phyloP scores from a whole-genome alignment of 2,888 invertebrate species.

The Nemurella pictetii region DNA sequence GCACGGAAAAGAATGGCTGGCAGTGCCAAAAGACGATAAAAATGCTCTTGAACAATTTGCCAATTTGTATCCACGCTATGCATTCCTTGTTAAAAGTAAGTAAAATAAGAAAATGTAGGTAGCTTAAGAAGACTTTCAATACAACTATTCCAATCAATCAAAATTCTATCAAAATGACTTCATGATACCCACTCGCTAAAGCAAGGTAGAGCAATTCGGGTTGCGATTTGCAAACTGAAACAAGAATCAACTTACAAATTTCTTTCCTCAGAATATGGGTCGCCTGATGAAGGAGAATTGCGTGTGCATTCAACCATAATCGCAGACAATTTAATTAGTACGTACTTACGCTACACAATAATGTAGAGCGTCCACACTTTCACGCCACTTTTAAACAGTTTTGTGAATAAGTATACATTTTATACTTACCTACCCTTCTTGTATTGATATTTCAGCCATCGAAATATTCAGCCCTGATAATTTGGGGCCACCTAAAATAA shows the following conservation, averaged over 20 bases:
- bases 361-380: neutral
- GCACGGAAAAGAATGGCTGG: conserved; percentile 73
- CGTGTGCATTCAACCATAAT: conserved; percentile 61
- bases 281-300: conserved; percentile 75
- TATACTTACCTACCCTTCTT: neutral
- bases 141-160: no score
- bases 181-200: no score
- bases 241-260: neutral
- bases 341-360: conserved; percentile 20
- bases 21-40: conserved; percentile 55
- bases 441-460: conserved; percentile 52
- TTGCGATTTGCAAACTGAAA: no score
- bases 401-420: neutral
- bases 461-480: conserved; percentile 61
- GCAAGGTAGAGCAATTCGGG: no score
- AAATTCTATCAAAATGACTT: no score
- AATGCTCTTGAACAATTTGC: conserved; percentile 58
- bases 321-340: conserved; percentile 67
- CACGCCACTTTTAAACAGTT: neutral
- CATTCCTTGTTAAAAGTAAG: conserved; percentile 73
- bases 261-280: conserved; percentile 71
- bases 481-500: conserved; percentile 58
- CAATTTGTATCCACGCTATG: conserved; percentile 74
- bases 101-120: conserved; percentile 42
- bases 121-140: no score